A percentile compares a stretch with the other conserved stretches of the same genome.
Evolutionary conservation across 2,888 invertebrate genomes (phyloP).

Genomic region (Heliconius aoede): DNA sequence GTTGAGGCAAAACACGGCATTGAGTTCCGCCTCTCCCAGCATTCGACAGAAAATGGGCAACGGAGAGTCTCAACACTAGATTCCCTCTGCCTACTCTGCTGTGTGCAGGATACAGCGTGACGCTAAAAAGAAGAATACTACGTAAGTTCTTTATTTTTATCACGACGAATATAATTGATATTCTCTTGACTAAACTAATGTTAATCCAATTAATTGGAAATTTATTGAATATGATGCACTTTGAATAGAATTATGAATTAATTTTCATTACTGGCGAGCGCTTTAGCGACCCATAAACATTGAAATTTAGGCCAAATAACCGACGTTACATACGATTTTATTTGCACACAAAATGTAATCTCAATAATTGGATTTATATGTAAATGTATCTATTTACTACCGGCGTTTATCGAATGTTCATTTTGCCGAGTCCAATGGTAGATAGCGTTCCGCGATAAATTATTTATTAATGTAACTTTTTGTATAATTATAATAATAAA

Average conservation of each 20-base stretch:
- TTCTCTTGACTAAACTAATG: no score
- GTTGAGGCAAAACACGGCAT: no score
- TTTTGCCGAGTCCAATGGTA: conserved; percentile 29
- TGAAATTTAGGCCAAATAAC: conserved; percentile 34
- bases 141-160: no score
- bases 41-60: no score
- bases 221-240: conserved; percentile 27
- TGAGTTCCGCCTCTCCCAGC: no score
- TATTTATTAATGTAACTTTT: background rate
- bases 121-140: no score
- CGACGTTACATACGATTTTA: conserved; percentile 31
- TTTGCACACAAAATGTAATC: conserved; percentile 34
- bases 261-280: conserved; percentile 19
- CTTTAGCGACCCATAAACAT: conserved; percentile 28
- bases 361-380: conserved; percentile 35
- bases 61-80: no score
- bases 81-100: no score
- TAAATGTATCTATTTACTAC: conserved; percentile 34
- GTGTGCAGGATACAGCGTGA: no score
- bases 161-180: no score
- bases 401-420: conserved; percentile 30
- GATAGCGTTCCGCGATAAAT: background rate
- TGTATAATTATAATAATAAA: background rate
- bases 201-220: conserved; percentile 14
- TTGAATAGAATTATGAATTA: conserved; percentile 27